Evolutionary conservation across 2,888 invertebrate genomes (phyloP).

Genomic region (Isotomurus palustris): DNA sequence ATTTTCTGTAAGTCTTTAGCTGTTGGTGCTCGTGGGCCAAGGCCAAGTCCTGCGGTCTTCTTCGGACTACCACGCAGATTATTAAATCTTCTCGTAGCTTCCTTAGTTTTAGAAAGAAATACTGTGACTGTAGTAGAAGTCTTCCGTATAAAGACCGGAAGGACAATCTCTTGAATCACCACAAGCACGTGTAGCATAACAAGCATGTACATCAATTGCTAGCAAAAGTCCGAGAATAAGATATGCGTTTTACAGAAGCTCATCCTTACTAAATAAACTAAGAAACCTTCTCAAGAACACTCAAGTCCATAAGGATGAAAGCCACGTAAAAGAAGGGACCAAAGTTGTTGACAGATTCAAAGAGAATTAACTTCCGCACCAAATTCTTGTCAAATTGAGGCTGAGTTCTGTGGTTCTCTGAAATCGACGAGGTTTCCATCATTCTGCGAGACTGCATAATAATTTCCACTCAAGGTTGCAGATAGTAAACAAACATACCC

Average conservation of each 20-base stretch:
- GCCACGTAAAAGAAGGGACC: slow-evolving; percentile 14
- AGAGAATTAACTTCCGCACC: slow-evolving; percentile 22
- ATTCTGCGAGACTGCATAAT: not conserved
- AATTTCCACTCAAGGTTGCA: not conserved
- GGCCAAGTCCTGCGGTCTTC: too few relatives aligned
- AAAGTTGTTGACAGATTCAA: slow-evolving; percentile 25
- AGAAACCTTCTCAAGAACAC: not conserved
- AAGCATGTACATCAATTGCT: slow-evolving; percentile 16
- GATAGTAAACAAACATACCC: slow-evolving; percentile 11
- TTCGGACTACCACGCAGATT: too few relatives aligned
- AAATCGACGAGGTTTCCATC: not conserved
- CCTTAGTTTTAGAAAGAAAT: not conserved
- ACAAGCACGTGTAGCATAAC: slow-evolving; percentile 11
- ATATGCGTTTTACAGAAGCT: not conserved
- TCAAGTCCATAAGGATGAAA: slow-evolving; percentile 11
- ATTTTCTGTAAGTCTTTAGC: not conserved
- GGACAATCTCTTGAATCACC: not conserved
- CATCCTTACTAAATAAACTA: not conserved
- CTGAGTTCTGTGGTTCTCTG: slow-evolving; percentile 31
- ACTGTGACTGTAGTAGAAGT: not conserved
- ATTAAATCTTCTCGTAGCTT: not conserved
- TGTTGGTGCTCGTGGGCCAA: too few relatives aligned
- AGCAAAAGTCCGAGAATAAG: not conserved
- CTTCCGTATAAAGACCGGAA: not conserved
- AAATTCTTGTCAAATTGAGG: slow-evolving; percentile 22